Conservation (phyloP, 2,797 vertebrate genomes). For the Hephaestus fuliginosus region DNA sequence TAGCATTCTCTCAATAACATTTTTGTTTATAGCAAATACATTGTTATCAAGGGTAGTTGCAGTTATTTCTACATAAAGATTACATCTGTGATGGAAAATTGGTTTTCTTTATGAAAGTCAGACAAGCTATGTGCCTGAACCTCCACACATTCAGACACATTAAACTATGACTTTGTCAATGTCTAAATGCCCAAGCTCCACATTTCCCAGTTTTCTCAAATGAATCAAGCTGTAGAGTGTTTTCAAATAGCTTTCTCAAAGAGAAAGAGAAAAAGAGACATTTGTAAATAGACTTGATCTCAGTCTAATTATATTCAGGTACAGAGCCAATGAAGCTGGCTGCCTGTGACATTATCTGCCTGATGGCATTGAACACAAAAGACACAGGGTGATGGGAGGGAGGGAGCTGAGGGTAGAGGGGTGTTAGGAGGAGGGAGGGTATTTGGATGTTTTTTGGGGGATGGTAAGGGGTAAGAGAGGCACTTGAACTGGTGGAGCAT, state of each 20-base stretch:
- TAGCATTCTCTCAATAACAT: too few relatives aligned
- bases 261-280: background rate
- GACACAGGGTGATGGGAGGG: conserved; percentile 9
- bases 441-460: conserved; percentile 19
- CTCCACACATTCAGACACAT: too few relatives aligned
- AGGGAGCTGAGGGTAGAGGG: background rate
- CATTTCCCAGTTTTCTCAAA: background rate
- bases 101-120: too few relatives aligned
- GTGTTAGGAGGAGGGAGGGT: background rate
- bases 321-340: conserved; percentile 22
- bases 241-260: background rate
- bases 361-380: conserved; percentile 43
- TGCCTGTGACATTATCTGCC: conserved; percentile 48
- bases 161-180: too few relatives aligned
- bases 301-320: conserved; percentile 7
- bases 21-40: too few relatives aligned
- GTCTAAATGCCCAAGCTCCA: too few relatives aligned
- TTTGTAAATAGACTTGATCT: conserved; percentile 1
- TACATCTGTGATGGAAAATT: too few relatives aligned
- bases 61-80: too few relatives aligned
- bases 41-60: too few relatives aligned
- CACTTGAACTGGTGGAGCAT: conserved; percentile 38
- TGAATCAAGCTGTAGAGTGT: background rate
- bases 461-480: conserved; percentile 25
- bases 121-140: too few relatives aligned